Evolutionary conservation across 2,888 invertebrate species (phyloP), one percentile per base, ranked within the genome.

Genomic region (Pollenia angustigena): DNA sequence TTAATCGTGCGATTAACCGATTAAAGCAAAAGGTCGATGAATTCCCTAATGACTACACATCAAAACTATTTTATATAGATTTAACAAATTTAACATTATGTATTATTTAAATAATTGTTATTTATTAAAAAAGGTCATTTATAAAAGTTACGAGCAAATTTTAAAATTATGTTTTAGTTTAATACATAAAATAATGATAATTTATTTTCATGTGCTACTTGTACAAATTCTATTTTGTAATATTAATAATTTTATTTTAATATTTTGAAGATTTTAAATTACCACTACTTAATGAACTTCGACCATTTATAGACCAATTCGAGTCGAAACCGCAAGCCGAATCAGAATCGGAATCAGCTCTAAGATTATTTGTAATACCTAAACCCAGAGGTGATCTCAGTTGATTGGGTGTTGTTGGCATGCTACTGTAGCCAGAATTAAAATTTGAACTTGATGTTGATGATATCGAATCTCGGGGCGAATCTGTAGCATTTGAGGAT

Each of bases 271-370:
- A 87, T 62, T 89, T 87, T 12, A 90, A 71, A 84, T 88, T 89
- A 56, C 90, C 90, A 66, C 85, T 90, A 87, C 89, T 90, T 23
- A 88, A 46, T 12, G 90, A 90, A 69, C 81, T 90, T 4, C 88
- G 90, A 62, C 90, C 90, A 74, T 88, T 90, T 12, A 91, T 90
- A 12, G 93, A 95, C 97, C 97, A 97, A 81, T 95, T 95, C 0
- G 96, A 95, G 90, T 96, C 97, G 92, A 98, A 98, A 0, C 98
- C 98, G 89, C 97, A 97, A 0, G 97, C 97, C 0, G 97, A 95
- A 92, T 98, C 98, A 0, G 97, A 98, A 92, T 98, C 98, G 0
- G 97, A 97, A 91, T 97, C 97, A 16, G 84, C 90, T 58, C 66
- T 81, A 40, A 90, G 80, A 11, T 89, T 89, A 10, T 64, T 69